A percentile compares a stretch with the other conserved stretches of the same genome.
These are phyloP conservation scores for Forbesichthys agassizii DNA, from an alignment of 2,113 vertebrate species.

Conservation along the genomic window DNA sequence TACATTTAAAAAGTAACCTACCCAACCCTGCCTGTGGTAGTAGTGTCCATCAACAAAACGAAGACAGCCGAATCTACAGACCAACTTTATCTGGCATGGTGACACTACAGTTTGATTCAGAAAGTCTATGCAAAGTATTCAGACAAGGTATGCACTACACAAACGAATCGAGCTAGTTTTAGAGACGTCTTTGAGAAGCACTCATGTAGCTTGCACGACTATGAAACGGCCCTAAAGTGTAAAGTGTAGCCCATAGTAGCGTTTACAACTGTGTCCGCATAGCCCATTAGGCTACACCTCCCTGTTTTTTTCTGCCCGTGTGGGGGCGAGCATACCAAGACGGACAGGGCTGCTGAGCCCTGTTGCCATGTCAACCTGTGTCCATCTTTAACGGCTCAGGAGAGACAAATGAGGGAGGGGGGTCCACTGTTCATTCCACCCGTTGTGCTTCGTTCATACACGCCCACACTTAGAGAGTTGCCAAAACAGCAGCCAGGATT, in stretches of 20 bases:
- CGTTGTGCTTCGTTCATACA: background rate
- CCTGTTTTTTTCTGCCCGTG: slow-evolving; percentile 26
- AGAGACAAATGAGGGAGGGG: background rate
- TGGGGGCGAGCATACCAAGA: slow-evolving; percentile 28
- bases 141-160: no score
- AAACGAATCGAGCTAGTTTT: no score
- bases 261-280: no score
- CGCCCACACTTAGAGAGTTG: slow-evolving; percentile 9
- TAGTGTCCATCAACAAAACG: slow-evolving; percentile 35
- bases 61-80: slow-evolving; percentile 28
- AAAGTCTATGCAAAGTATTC: no score
- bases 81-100: slow-evolving; percentile 45
- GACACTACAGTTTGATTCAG: slow-evolving; percentile 4
- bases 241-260: no score
- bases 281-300: background rate
- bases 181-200: no score
- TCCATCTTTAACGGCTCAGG: slow-evolving; percentile 20
- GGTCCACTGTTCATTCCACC: background rate
- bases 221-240: no score
- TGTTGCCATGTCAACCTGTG: slow-evolving; percentile 51
- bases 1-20: no score
- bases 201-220: no score
- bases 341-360: slow-evolving; percentile 26
- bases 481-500: slow-evolving; percentile 42
- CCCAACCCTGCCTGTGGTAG: slow-evolving; percentile 37